Percentiles rank a stretch among this genome's conserved stretches.
These are phyloP conservation scores for Drosophila barbarae DNA, from an alignment of 2,888 invertebrate genomes.

Conservation along the genomic window DNA sequence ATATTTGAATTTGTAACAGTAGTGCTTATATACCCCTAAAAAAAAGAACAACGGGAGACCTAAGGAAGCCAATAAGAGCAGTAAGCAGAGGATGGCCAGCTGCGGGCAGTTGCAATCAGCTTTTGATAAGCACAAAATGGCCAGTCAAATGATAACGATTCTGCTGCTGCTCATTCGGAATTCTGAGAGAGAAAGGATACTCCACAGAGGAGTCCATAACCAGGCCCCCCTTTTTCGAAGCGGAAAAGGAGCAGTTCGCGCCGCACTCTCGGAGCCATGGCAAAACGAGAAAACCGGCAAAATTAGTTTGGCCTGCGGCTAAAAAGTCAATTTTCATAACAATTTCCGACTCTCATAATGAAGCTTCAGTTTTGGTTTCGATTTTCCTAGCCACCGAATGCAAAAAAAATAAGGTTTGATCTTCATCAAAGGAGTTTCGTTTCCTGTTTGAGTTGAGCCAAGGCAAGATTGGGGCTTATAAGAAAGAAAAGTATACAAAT, in stretches of 20 bases:
- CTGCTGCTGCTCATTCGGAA: constrained; percentile 21
- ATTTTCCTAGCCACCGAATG: constrained; percentile 45
- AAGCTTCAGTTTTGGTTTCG: constrained; percentile 62
- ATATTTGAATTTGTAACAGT: background rate
- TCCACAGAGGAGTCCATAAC: constrained; percentile 34
- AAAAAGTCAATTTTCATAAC: constrained; percentile 72
- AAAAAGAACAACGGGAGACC: background rate
- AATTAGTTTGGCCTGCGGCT: constrained; percentile 68
- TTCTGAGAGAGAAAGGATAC: constrained; percentile 39
- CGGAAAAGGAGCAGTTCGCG: constrained; percentile 26
- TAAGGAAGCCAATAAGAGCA: constrained; percentile 7
- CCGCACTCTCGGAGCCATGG: constrained; percentile 16
- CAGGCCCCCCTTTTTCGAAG: constrained; percentile 13
- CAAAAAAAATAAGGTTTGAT: background rate
- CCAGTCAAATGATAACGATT: constrained; percentile 69
- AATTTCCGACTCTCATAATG: constrained; percentile 68
- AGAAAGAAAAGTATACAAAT: background rate
- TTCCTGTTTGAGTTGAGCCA: background rate
- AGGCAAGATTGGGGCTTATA: too few species aligned
- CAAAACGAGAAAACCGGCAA: constrained; percentile 39
- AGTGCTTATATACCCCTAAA: background rate
- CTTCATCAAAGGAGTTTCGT: constrained; percentile 2
- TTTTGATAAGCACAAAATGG: constrained; percentile 71
- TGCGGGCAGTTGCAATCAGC: constrained; percentile 68
- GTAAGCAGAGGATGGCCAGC: constrained; percentile 38